Base-by-base conservation (phyloP, 2,888 invertebrate species). In the Tridacna crocea region DNA sequence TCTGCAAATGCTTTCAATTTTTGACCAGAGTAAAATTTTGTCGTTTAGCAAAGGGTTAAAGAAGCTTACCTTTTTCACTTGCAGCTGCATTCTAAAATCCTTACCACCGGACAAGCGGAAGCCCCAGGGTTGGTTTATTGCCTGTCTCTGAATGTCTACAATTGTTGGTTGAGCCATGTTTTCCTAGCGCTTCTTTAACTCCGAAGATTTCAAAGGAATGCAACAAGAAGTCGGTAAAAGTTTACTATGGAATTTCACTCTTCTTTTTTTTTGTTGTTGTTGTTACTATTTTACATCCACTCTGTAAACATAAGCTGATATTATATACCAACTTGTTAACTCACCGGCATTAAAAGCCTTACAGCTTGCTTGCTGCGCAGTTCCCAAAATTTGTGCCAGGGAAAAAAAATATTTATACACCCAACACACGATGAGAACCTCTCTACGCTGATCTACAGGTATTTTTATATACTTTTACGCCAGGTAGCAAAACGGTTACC, bases 41-140 rank as follows among this genome's bases (percentile, higher is more conserved):
- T 36, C 36, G 36, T 36, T 8, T 36, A 8, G 36, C 8, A 36
- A 36, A 36, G 2, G 8, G 36, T 36, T 2, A 36, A 36, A 36
- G 36, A 36, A 36, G 17, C 19, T 55, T 84, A 93, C 93, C 92
- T 93, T 93, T 85, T 93, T 93, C 8, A 93, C 88, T 27, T 89
- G 90, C 17, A 93, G 87, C 73, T 89, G 90, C 74, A 89, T 83
- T 15, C 92, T 87, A 75, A 91, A 93, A 83, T 93, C 93, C 61
- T 82, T 82, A 11, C 93, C 93, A 8, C 93, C 93, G 60, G 89
- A 90, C 13, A 93, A 83, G 26, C 92, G 87, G 87, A 93, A 91
- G 15, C 93, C 93, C 93, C 93, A 93, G 22, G 92, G 90, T 46
- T 90, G 83, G 36, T 87, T 88, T 0, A 83, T 68, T 19, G 88